phyloP scores from a whole-genome alignment of 92 coral and sea anemone genomes.

The Phenganax subtilis region DNA sequence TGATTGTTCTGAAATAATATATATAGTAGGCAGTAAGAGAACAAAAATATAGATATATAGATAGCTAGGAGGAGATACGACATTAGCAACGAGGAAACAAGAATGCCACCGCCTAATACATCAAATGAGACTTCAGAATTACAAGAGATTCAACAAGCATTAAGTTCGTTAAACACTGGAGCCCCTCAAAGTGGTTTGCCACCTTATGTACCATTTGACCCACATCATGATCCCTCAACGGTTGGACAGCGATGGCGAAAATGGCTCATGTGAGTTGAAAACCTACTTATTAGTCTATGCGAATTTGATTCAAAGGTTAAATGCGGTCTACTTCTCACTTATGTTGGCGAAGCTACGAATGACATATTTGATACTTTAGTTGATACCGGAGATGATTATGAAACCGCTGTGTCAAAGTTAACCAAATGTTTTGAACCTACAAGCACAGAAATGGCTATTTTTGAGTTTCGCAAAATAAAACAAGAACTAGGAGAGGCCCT shows the following conservation, averaged over 20 bases:
- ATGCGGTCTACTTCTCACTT: slow-evolving; percentile 53
- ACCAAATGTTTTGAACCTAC: slow-evolving; percentile 20
- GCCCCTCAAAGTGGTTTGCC: neutral
- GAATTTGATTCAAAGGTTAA: slow-evolving; percentile 45
- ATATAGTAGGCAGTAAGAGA: neutral
- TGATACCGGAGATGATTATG: slow-evolving; percentile 36
- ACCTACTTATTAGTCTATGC: slow-evolving; percentile 35
- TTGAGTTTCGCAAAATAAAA: slow-evolving; percentile 38
- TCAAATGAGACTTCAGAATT: neutral
- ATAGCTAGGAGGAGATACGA: slow-evolving; percentile 1
- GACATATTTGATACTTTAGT: slow-evolving; percentile 44
- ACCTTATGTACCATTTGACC: slow-evolving; percentile 1
- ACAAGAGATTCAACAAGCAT: neutral
- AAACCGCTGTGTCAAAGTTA: slow-evolving; percentile 27
- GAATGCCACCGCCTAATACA: neutral
- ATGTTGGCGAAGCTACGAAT: slow-evolving; percentile 49
- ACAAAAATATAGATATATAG: neutral
- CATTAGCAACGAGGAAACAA: slow-evolving; percentile 36
- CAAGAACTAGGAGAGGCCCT: neutral
- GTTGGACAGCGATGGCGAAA: slow-evolving; percentile 46
- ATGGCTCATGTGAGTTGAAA: slow-evolving; percentile 39
- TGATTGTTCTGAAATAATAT: too few relatives aligned
- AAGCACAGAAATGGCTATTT: slow-evolving; percentile 41
- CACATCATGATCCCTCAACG: slow-evolving; percentile 7
- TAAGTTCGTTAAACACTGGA: slow-evolving; percentile 1